These are phyloP conservation scores for Mythimna albipuncta DNA, from an alignment of 2,888 invertebrate genomes.

Conservation along the genomic window DNA sequence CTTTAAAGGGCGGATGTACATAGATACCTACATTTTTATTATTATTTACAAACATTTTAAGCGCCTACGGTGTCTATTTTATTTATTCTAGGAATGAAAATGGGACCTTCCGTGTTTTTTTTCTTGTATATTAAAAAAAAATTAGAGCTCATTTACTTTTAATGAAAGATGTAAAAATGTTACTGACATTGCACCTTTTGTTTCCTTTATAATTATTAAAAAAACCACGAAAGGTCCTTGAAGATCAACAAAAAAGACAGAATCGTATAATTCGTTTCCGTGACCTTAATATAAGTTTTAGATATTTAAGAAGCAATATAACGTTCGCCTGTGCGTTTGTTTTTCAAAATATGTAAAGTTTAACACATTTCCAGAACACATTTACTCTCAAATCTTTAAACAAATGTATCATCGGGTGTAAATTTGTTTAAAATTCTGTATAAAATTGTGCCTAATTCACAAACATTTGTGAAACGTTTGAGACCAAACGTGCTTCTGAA, in stretches of 20 bases:
- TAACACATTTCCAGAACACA: slow-evolving; percentile 24
- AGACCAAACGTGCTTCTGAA: slow-evolving; percentile 42
- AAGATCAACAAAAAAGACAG: slow-evolving; percentile 50
- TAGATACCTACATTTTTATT: slow-evolving; percentile 82
- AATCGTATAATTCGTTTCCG: slow-evolving; percentile 70
- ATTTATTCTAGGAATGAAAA: slow-evolving; percentile 63
- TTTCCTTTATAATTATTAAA: slow-evolving; percentile 39
- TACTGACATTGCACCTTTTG: slow-evolving; percentile 19
- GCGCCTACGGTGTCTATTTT: slow-evolving; percentile 76
- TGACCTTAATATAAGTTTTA: slow-evolving; percentile 68
- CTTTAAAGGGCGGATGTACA: slow-evolving; percentile 83
- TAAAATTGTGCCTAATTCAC: slow-evolving; percentile 54
- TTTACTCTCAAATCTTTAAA: slow-evolving; percentile 46
- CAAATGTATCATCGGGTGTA: slow-evolving; percentile 42
- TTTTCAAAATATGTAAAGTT: slow-evolving; percentile 72
- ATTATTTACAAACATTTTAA: slow-evolving; percentile 87
- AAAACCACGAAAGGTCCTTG: slow-evolving; percentile 58
- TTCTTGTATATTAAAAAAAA: slow-evolving; percentile 14
- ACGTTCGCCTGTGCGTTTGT: slow-evolving; percentile 74
- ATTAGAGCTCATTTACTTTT: background rate
- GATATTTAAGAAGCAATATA: slow-evolving; percentile 61
- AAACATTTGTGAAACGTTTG: slow-evolving; percentile 43
- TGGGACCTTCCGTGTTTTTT: slow-evolving; percentile 50
- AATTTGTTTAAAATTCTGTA: slow-evolving; percentile 54
- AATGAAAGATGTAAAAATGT: slow-evolving; percentile 22